Evolutionary conservation across 2,797 vertebrate genomes (phyloP).

Genomic region (Eupleurogrammus muticus): DNA sequence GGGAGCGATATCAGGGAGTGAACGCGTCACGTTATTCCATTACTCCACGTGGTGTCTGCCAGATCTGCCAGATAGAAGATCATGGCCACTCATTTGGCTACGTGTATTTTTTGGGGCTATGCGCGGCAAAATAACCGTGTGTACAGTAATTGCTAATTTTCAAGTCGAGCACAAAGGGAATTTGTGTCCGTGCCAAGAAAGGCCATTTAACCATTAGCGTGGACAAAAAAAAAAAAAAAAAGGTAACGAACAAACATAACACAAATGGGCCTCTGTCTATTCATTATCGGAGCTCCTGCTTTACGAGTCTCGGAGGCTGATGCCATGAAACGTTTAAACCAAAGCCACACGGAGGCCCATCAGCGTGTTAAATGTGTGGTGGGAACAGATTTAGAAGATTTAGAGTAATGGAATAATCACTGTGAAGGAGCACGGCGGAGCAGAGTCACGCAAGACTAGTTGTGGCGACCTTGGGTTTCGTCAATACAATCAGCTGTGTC

Average conservation of each 20-base stretch:
- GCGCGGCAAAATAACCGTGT: too few relatives aligned
- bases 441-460: constrained; percentile 59
- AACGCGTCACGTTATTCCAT: too few relatives aligned
- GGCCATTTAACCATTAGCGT: constrained; percentile 43
- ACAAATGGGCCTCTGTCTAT: constrained; percentile 39
- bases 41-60: too few relatives aligned
- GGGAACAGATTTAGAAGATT: constrained; percentile 70
- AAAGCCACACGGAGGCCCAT: constrained; percentile 43
- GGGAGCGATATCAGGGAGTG: constrained; percentile 38
- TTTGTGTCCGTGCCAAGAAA: constrained; percentile 24
- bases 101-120: too few relatives aligned
- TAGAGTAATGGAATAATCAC: constrained; percentile 73
- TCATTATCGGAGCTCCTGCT: constrained; percentile 40
- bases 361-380: constrained; percentile 59
- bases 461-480: constrained; percentile 60
- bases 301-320: constrained; percentile 25
- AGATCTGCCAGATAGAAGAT: too few relatives aligned
- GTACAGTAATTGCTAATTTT: too few relatives aligned
- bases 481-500: constrained; percentile 57
- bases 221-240: constrained; percentile 33
- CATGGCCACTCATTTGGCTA: too few relatives aligned
- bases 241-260: constrained; percentile 52
- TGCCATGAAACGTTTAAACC: constrained; percentile 46
- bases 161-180: constrained; percentile 18
- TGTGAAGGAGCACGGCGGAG: constrained; percentile 45